Base-by-base conservation (phyloP, 2,113 vertebrate species). In the Perca fluviatilis region DNA sequence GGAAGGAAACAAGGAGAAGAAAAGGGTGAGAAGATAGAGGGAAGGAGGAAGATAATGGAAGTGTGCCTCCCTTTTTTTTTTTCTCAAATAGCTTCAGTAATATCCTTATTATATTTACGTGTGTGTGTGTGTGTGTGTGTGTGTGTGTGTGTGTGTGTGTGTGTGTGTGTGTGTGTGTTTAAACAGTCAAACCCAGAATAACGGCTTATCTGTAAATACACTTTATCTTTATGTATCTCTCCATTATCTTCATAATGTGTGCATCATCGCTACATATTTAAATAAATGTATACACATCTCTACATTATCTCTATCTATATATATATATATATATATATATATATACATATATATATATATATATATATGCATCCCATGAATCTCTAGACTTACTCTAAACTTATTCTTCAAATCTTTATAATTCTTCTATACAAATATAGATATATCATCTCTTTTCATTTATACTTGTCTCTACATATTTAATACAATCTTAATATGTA, bases 11-110 rank as follows among this genome's bases (percentile, higher is more conserved):
- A 49, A 36, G 50, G 19, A 10, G 64, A 64, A 68, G 14, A 54
- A 72, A 15, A 69, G 33, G 7, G 19, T 3, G 13, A 27, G 23
- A 56, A 21, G 50, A 58, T 77, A 6, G 25, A 40, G 5, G 61
- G 47, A 67, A 63, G 47, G 23, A 46, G 56, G 54, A 72, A 51
- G 62, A 83, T 53, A 27, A 61, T 71, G 15, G 56, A 80, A 68
- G 77, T 16, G 54, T 84, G 61, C 56, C 43, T 64, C 4, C 33
- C 5, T 78, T 49, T 56, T 16, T 3, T 73, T 56, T 49, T 40
- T 19, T 0, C 8, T 21, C 12, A 36, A 33, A 27, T 14, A 21
- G 12, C 25, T 51, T 11, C 5, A 16, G 21, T 43, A 3, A 47
- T 47, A 67, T 67, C 23, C 50, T 58, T 51, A 72, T 64, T 25